A percentile compares a stretch with the other conserved stretches of the same genome.
Evolutionary conservation across 2,113 vertebrate genomes (phyloP).

Genomic region (Cottus gobio): DNA sequence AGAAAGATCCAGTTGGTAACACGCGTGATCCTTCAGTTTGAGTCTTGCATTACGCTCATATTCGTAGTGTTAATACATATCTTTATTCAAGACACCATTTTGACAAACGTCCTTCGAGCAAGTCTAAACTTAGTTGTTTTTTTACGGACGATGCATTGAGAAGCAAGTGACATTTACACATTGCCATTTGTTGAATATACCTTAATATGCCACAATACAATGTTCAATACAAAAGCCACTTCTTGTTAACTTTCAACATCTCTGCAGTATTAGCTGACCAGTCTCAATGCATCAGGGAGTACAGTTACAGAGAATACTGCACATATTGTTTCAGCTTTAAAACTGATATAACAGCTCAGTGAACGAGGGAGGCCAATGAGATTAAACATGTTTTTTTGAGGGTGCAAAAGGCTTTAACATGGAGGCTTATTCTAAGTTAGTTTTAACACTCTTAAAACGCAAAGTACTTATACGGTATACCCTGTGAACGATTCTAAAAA

Average conservation of each 20-base stretch:
- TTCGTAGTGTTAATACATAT: neutral
- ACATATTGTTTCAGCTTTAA: conserved; percentile 10
- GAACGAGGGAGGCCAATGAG: conserved; percentile 20
- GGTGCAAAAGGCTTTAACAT: conserved; percentile 1
- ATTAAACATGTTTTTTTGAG: conserved; percentile 7
- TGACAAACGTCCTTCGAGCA: neutral
- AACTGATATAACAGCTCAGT: conserved; percentile 7
- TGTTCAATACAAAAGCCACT: neutral
- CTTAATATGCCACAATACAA: neutral
- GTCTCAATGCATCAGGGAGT: neutral
- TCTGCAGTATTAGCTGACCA: neutral
- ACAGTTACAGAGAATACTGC: neutral
- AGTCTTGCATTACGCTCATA: no score
- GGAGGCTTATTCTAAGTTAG: conserved; percentile 27
- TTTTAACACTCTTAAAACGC: conserved; percentile 34
- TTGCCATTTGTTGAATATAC: neutral
- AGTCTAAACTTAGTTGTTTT: neutral
- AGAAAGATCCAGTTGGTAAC: neutral
- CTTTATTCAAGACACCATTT: neutral
- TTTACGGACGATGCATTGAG: neutral
- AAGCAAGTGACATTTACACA: neutral
- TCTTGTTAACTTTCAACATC: neutral
- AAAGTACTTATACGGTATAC: conserved; percentile 7
- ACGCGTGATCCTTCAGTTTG: neutral
- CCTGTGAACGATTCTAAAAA: neutral